A percentile compares a stretch with the other conserved stretches of the same genome.
Conservation (phyloP, 2,113 vertebrate genomes). For the Oceanodroma tethys region DNA sequence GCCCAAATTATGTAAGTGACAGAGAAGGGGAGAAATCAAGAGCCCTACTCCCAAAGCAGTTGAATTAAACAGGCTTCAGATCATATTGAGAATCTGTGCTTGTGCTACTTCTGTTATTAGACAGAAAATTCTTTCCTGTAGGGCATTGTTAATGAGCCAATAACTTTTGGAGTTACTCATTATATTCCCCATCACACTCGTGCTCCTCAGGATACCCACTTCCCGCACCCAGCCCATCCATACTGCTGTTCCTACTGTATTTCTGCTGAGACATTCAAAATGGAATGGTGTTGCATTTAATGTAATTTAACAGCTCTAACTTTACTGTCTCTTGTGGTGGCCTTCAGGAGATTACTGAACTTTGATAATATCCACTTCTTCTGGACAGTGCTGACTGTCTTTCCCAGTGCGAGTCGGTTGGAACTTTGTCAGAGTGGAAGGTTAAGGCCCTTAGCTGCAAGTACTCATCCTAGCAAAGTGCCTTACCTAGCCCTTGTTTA, state of each 20-base stretch:
- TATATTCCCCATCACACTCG: background rate
- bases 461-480: background rate
- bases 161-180: constrained; percentile 6
- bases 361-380: background rate
- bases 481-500: background rate
- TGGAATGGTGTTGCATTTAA: background rate
- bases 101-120: constrained; percentile 35
- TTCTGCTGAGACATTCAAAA: background rate
- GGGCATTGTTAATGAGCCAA: constrained; percentile 34
- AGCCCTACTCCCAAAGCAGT: constrained; percentile 24
- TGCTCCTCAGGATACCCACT: background rate
- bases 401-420: background rate
- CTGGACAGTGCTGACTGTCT: background rate
- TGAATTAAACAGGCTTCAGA: constrained; percentile 50
- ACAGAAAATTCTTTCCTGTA: constrained; percentile 29
- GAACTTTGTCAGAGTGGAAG: rapidly evolving
- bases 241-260: background rate
- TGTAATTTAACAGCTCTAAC: background rate
- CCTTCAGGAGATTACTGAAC: background rate
- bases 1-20: constrained; percentile 53
- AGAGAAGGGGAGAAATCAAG: constrained; percentile 43
- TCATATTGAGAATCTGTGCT: constrained; percentile 15
- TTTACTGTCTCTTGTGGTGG: background rate
- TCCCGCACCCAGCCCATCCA: background rate
- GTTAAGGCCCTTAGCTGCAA: background rate